These are phyloP conservation scores for Amiota minor DNA, from an alignment of 2,888 invertebrate genomes.

Conservation along the genomic window DNA sequence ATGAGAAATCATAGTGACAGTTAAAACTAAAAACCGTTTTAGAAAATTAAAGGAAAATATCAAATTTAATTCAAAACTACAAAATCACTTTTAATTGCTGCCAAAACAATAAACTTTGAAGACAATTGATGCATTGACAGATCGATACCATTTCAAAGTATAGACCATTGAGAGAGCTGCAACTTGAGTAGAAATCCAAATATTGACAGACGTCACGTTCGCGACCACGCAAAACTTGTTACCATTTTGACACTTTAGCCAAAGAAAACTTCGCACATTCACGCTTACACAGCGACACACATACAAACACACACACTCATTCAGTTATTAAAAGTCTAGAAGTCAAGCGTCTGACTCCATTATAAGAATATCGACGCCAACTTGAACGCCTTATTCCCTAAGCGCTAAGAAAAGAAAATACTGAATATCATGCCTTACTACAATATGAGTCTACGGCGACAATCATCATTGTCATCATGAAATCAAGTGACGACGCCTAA, in stretches of 20 bases:
- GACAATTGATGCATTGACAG: slow-evolving; percentile 62
- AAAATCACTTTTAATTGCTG: slow-evolving; percentile 58
- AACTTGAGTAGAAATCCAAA: slow-evolving; percentile 42
- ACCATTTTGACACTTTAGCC: slow-evolving; percentile 29
- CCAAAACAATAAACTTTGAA: slow-evolving; percentile 65
- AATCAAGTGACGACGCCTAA: slow-evolving; percentile 60
- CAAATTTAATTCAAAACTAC: not conserved
- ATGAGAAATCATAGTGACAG: slow-evolving; percentile 15
- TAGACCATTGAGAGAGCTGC: not conserved
- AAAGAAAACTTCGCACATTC: slow-evolving; percentile 23
- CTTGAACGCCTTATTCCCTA: slow-evolving; percentile 18
- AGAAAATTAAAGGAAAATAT: not conserved
- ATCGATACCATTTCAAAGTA: slow-evolving; percentile 10
- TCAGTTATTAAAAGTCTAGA: no score
- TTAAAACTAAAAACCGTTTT: slow-evolving; percentile 1
- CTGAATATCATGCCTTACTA: not conserved
- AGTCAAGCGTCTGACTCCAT: slow-evolving; percentile 16
- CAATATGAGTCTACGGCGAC: slow-evolving; percentile 43
- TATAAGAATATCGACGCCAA: slow-evolving; percentile 21
- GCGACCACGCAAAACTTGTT: slow-evolving; percentile 24
- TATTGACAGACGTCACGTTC: slow-evolving; percentile 21
- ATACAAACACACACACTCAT: no score
- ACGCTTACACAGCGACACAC: no score
- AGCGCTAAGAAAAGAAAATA: slow-evolving; percentile 51
- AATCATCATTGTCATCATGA: slow-evolving; percentile 27